Evolutionary conservation across 2,888 invertebrate species (phyloP).

Genomic region (Xanthorhoe spadicearia): DNA sequence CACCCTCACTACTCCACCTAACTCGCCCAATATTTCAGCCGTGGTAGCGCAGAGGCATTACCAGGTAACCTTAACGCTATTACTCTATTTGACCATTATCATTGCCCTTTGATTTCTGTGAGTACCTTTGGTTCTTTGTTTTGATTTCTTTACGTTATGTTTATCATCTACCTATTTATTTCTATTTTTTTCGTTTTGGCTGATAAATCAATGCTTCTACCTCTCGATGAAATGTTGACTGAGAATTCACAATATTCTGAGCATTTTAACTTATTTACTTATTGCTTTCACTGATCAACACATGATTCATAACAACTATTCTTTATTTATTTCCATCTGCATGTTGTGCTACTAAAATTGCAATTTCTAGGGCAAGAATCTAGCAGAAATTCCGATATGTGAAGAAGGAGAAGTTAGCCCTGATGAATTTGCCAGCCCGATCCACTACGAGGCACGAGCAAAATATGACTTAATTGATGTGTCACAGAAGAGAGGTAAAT

Average conservation of each 20-base stretch:
- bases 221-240: slow-evolving; percentile 10
- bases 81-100: slow-evolving; percentile 44
- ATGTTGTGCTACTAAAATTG: slow-evolving; percentile 42
- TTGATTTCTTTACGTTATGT: slow-evolving; percentile 51
- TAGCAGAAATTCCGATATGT: slow-evolving; percentile 87
- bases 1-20: slow-evolving; percentile 87
- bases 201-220: slow-evolving; percentile 25
- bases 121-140: slow-evolving; percentile 74
- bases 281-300: background rate
- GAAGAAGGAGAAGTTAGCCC: slow-evolving; percentile 87
- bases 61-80: slow-evolving; percentile 75
- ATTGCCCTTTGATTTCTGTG: slow-evolving; percentile 77
- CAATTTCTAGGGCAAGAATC: slow-evolving; percentile 80
- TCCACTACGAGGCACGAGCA: slow-evolving; percentile 67
- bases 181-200: slow-evolving; percentile 38
- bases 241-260: slow-evolving; percentile 9
- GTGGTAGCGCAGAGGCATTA: slow-evolving; percentile 85
- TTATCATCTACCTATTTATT: slow-evolving; percentile 19
- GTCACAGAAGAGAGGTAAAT: slow-evolving; percentile 85
- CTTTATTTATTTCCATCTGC: slow-evolving; percentile 36
- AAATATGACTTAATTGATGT: slow-evolving; percentile 82
- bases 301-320: slow-evolving; percentile 12
- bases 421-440: slow-evolving; percentile 84
- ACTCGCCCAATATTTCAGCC: slow-evolving; percentile 90
- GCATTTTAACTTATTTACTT: slow-evolving; percentile 4